These are phyloP conservation scores for Magallana ariakensis DNA, from an alignment of 1,140 invertebrate genomes.

Conservation along the genomic window DNA sequence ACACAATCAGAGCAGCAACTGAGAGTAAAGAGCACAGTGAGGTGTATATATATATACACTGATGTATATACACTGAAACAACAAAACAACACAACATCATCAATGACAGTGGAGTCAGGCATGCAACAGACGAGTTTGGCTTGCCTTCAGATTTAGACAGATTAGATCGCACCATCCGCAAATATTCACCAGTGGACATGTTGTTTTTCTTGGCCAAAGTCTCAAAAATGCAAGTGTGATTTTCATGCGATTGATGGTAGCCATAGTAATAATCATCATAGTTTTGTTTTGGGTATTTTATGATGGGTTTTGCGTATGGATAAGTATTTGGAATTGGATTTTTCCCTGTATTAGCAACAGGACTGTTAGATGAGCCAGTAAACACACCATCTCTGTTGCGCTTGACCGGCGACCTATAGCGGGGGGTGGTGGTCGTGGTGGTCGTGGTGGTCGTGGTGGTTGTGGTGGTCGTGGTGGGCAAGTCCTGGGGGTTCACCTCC, in stretches of 20 bases:
- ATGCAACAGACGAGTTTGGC: constrained; percentile 49
- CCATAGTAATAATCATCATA: constrained; percentile 32
- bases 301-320: not conserved
- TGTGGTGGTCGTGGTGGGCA: constrained; percentile 60
- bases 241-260: constrained; percentile 52
- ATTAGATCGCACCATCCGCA: constrained; percentile 72
- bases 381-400: not conserved
- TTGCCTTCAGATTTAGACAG: constrained; percentile 72
- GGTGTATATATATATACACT: not conserved
- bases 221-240: constrained; percentile 76
- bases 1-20: not conserved
- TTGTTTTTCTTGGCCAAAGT: constrained; percentile 77
- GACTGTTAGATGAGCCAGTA: not conserved
- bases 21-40: not conserved
- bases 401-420: too few relatives aligned
- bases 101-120: not conserved
- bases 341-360: not conserved
- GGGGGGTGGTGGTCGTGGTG: not conserved
- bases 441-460: constrained; percentile 53
- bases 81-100: not conserved
- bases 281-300: constrained; percentile 14
- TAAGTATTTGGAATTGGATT: not conserved
- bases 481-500: constrained; percentile 70
- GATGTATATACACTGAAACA: not conserved
- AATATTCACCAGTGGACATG: constrained; percentile 72